Evolutionary conservation across 2,113 vertebrate species (phyloP).

Genomic region (Phyllopteryx taeniolatus): DNA sequence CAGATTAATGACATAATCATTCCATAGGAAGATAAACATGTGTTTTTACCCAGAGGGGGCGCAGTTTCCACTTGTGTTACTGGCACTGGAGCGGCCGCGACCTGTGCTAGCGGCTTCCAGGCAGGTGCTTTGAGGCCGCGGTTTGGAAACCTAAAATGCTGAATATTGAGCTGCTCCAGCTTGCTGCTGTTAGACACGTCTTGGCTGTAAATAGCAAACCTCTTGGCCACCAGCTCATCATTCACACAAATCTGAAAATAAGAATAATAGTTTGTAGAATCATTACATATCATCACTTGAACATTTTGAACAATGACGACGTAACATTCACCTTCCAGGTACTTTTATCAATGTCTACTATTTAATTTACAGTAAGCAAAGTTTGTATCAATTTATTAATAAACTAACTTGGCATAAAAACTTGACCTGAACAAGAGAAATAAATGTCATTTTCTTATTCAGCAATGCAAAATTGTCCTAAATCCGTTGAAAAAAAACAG

Average conservation of each 20-base stretch:
- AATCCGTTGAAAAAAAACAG: no score
- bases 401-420: no score
- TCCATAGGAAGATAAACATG: constrained; percentile 1
- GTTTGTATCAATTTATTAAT: no score
- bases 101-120: constrained; percentile 11
- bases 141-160: constrained; percentile 46
- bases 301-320: background rate
- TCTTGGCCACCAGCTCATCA: constrained; percentile 86
- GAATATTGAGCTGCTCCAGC: constrained; percentile 10
- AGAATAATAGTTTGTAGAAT: background rate
- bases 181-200: background rate
- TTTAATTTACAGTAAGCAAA: no score
- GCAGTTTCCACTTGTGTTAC: background rate
- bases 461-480: no score
- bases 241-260: constrained; percentile 84
- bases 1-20: background rate
- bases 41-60: constrained; percentile 18
- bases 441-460: no score
- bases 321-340: no score
- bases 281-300: background rate
- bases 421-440: no score
- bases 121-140: constrained; percentile 37
- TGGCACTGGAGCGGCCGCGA: background rate
- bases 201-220: constrained; percentile 77
- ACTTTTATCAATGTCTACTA: no score